Evolutionary conservation across 2,888 invertebrate species (phyloP), one percentile per base, ranked within the genome.

Genomic region (Harpalus rubripes): DNA sequence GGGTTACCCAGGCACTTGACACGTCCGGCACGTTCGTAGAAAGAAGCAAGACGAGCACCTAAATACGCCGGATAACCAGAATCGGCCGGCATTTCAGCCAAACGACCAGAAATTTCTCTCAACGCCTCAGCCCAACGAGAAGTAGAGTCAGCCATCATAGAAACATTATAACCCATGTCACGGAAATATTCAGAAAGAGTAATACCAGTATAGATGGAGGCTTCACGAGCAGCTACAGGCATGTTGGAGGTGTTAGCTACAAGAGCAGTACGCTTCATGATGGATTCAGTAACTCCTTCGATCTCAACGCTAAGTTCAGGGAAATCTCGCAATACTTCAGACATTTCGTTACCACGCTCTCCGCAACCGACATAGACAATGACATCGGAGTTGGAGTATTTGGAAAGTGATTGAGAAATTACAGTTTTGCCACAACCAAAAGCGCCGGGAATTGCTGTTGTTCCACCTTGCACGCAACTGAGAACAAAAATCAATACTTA

Each of bases 61-160:
- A 99, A 94, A 92, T 99, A 99, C 85, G 99, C 99, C 65, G 99
- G 99, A 92, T 99, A 99, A 90, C 99, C 99, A 74, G 95, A 95
- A 93, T 98, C 98, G 89, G 99, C 99, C 90, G 99, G 99, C 99
- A 99, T 99, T 94, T 99, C 99, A 91, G 99, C 99, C 91, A 99
- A 94, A 92, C 99, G 99, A 89, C 96, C 99, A 0, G 99, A 99
- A 93, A 99, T 99, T 95, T 99, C 99, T 93, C 99, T 95, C 92
- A 99, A 94, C 88, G 99, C 99, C 92, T 99, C 99, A 86, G 99
- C 99, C 99, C 99, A 99, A 93, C 99, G 98, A 12, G 99, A 99
- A 18, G 99, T 99, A 39, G 99, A 99, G 93, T 99, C 99, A 87
- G 99, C 99, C 99, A 99, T 99, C 99, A 99, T 99, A 88, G 99